These are phyloP conservation scores for Drosophila recens DNA, from an alignment of 2,888 invertebrate genomes.

Conservation along the genomic window DNA sequence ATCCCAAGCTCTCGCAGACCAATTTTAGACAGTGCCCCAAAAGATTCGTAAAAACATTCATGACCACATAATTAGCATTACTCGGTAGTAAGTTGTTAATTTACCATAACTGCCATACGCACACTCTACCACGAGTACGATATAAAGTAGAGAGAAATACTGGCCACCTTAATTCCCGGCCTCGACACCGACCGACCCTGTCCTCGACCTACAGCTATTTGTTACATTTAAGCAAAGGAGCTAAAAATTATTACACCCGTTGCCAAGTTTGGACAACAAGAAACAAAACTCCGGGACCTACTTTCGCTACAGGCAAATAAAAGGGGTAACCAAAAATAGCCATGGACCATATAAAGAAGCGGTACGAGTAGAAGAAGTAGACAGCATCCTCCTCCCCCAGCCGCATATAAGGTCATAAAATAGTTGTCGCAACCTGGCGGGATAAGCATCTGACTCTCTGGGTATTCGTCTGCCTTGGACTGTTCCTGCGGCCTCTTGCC, in stretches of 20 bases:
- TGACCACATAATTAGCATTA: constrained; percentile 42
- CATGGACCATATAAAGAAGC: constrained; percentile 64
- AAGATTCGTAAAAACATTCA: constrained; percentile 2
- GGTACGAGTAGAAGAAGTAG: constrained; percentile 6
- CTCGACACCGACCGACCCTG: constrained; percentile 14
- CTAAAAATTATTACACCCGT: constrained; percentile 58
- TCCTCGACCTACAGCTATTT: constrained; percentile 64
- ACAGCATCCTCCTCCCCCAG: constrained; percentile 23
- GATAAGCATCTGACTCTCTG: constrained; percentile 72
- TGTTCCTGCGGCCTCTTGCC: constrained; percentile 12
- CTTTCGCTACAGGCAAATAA: constrained; percentile 60
- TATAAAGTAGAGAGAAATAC: constrained; percentile 16
- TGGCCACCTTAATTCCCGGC: not conserved
- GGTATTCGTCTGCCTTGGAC: constrained; percentile 28
- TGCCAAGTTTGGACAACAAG: constrained; percentile 48
- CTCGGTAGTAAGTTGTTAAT: constrained; percentile 28
- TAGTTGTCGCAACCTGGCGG: constrained; percentile 76
- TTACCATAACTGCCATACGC: constrained; percentile 27
- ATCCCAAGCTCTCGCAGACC: not conserved
- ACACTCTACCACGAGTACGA: constrained; percentile 3
- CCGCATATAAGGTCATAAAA: constrained; percentile 75
- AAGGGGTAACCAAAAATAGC: constrained; percentile 67
- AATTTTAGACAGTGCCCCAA: not conserved
- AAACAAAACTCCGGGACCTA: constrained; percentile 59
- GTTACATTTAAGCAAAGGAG: constrained; percentile 61